phyloP scores from a whole-genome alignment of 2,888 invertebrate genomes.

The Exocentrus adspersus region DNA sequence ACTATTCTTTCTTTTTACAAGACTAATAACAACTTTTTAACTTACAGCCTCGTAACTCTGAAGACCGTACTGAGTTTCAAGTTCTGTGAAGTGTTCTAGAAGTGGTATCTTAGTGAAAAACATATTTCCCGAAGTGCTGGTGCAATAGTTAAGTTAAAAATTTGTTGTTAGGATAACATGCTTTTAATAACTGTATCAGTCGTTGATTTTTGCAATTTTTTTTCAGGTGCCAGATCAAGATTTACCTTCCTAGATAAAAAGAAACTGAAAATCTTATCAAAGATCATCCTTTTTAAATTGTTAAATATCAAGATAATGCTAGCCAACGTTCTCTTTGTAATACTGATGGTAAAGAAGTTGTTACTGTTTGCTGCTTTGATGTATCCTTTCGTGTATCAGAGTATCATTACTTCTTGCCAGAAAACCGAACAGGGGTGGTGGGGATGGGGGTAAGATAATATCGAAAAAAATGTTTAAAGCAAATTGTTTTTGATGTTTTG shows the following conservation, averaged over 20 bases:
- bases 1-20: background rate
- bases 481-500: background rate
- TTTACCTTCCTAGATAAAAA: slow-evolving; percentile 27
- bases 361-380: slow-evolving; percentile 70
- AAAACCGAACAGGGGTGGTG: slow-evolving; percentile 22
- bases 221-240: slow-evolving; percentile 27
- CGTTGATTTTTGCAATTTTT: background rate
- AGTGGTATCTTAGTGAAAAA: background rate
- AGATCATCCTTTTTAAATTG: slow-evolving; percentile 57
- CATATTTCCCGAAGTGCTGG: background rate
- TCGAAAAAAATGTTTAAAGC: background rate
- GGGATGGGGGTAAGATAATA: background rate
- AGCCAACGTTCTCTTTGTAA: slow-evolving; percentile 70
- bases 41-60: slow-evolving; percentile 30
- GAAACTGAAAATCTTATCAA: slow-evolving; percentile 33
- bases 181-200: background rate
- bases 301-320: slow-evolving; percentile 70
- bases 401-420: slow-evolving; percentile 33
- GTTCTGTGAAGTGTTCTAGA: background rate
- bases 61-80: background rate
- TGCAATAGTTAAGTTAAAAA: slow-evolving; percentile 43
- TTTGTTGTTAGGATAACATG: slow-evolving; percentile 35
- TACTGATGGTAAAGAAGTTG: slow-evolving; percentile 74
- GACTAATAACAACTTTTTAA: slow-evolving; percentile 45
- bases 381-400: slow-evolving; percentile 61